Evolutionary conservation across 2,797 vertebrate genomes (phyloP).

Genomic region (Mionectes olivaceus): DNA sequence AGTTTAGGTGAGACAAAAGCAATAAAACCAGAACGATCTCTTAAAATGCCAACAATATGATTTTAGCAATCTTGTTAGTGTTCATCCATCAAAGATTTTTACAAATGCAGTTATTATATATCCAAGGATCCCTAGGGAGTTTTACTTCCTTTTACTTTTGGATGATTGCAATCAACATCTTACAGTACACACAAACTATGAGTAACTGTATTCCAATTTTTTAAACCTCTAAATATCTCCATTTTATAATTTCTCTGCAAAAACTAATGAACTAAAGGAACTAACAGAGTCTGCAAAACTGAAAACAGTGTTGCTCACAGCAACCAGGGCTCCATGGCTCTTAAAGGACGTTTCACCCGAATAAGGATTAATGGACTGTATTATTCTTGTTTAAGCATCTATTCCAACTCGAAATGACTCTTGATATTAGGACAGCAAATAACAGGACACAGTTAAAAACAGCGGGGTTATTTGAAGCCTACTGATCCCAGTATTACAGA

Average conservation of each 20-base stretch:
- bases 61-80: background rate
- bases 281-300: background rate
- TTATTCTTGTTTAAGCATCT: background rate
- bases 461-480: rapidly evolving
- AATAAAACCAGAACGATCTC: background rate
- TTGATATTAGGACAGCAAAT: background rate
- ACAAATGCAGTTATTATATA: background rate
- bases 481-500: rapidly evolving
- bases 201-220: background rate
- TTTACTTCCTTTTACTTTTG: background rate
- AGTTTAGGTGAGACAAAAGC: background rate
- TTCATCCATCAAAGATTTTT: background rate
- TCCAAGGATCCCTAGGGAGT: background rate
- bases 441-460: background rate
- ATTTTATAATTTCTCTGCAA: background rate
- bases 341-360: background rate
- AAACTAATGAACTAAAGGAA: background rate
- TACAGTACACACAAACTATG: background rate
- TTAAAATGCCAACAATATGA: background rate
- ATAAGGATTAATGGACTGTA: background rate
- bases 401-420: background rate
- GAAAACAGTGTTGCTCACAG: background rate
- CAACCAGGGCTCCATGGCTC: rapidly evolving
- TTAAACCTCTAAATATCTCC: rapidly evolving
- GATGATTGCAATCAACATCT: background rate